Base-by-base conservation (phyloP, 2,113 vertebrate genomes). In the Spermophilus dauricus region DNA sequence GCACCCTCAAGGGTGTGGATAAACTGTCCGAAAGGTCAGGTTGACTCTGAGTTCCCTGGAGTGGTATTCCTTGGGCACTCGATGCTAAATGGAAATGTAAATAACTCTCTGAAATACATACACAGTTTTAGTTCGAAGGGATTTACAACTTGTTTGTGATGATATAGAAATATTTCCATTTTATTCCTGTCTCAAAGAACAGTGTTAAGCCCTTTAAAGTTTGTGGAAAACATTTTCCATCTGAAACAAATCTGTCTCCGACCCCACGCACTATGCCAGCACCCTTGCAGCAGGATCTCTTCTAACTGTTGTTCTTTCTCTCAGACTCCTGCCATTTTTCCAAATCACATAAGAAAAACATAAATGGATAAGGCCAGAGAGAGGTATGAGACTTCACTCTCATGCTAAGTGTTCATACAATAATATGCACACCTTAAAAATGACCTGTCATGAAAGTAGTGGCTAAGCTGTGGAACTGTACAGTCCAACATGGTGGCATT, bases 41-140 rank as follows among this genome's bases (percentile, higher is more conserved):
- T 99, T 99, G 96, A 99, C 99, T 94, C 99, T 98, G 1, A 99
- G 99, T 30, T 98, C 99, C 77, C 99, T 98, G 72, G 99, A 99
- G 77, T 99, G 99, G 98, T 99, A 99, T 86, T 99, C 99, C 98
- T 99, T 99, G 58, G 99, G 99, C 82, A 99, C 99, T 73, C 99
- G 99, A 97, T 99, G 99, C 99, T 99, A 88, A 89, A 96, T 0
- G 72, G 72, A 96, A 96, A 97, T 18, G 97, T 30, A 77, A 83
- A 78, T 53, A 86, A 91, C 72, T 86, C 13, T 69, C 65, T 34
- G 53, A 83, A 42, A 63, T 63, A 67, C 16, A 88, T 12, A 37
- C 24, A 75, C 18, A 58, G 61, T 82, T 83, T 53, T 28, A 85
- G 34, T 73, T 39, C 70, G 81, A 81, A 45, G 13, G 18, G 24